Base-by-base conservation (phyloP, 2,113 vertebrate species). In the Tautogolabrus adspersus region DNA sequence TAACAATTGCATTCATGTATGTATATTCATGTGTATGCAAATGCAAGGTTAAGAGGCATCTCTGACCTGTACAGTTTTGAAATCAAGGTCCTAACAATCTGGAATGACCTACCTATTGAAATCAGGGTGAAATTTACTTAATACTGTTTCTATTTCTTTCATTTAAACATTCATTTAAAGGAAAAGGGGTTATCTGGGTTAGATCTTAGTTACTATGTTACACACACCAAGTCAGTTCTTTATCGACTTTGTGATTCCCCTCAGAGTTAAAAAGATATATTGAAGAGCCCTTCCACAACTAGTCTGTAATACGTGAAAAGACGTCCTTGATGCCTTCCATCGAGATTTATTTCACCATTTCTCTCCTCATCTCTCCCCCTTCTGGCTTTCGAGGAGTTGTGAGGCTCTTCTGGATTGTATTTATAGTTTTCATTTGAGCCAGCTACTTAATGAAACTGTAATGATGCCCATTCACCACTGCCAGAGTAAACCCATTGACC, bases 401-500 rank as follows among this genome's bases (percentile, higher is more conserved):
- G 60, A 15, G 47, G 62, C 85, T 83, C 81, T 60, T 55, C 80
- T 81, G 73, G 81, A 82, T 19, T 13, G 73, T 82, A 88, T 75
- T 82, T 62, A 61, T 79, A 72, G 75, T 75, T 86, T 86, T 85
- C 70, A 76, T 70, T 90, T 83, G 74, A 84, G 68, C 61, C 69
- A 56, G 61, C 73, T 85, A 66, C 70, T 3, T 85, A 86, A 89
- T 91, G 79, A 85, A 87, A 85, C 85, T 87, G 88, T 88, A 87
- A 83, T 82, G 76, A 86, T 86, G 88, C 86, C 77, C 75, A 82
- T 84, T 86, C 75, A 58, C 62, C 57, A 64, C 81, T 79, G 87
- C 87, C 85, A 84, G 89, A 87, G 77, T 60, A 88, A 91, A 92
- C 88, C 81, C 89, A 44, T 21, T 89, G 89, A 89, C 91, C 89